phyloP scores from a whole-genome alignment of 2,888 invertebrate species.

The Acanthosoma haemorrhoidale region DNA sequence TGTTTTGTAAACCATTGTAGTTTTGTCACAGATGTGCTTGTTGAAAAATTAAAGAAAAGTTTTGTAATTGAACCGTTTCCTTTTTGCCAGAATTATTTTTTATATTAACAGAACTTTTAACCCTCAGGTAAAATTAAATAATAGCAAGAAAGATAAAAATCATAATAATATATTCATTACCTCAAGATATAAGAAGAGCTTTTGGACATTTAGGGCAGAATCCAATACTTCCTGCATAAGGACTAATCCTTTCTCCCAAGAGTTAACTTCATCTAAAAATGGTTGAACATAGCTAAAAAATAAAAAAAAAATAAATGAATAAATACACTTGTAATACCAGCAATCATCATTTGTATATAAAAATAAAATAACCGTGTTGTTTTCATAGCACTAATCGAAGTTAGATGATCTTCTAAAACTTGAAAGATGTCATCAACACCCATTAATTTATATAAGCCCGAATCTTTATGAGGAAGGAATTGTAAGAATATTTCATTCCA shows the following conservation, averaged over 20 bases:
- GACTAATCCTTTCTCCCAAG: conserved; percentile 79
- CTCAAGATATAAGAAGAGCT: conserved; percentile 80
- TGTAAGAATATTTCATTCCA: conserved; percentile 70
- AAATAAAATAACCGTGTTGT: conserved; percentile 55
- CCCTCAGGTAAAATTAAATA: too few relatives aligned
- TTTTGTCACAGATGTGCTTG: too few relatives aligned
- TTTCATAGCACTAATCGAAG: conserved; percentile 79
- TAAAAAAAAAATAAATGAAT: not conserved
- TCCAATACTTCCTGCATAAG: conserved; percentile 78
- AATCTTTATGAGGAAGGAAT: conserved; percentile 61
- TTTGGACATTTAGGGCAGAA: conserved; percentile 71
- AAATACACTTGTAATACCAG: conserved; percentile 9
- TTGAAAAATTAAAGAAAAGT: too few relatives aligned
- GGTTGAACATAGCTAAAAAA: conserved; percentile 66
- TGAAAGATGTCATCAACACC: conserved; percentile 72
- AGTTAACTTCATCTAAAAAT: conserved; percentile 74
- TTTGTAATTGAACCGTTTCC: too few relatives aligned
- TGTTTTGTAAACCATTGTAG: too few relatives aligned
- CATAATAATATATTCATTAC: conserved; percentile 44
- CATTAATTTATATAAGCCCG: conserved; percentile 62
- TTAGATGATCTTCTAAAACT: conserved; percentile 77
- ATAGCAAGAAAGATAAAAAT: too few relatives aligned
- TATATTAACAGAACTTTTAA: too few relatives aligned
- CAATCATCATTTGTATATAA: not conserved
- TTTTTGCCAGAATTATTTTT: too few relatives aligned